Conservation (phyloP, 1,140 invertebrate genomes). For the Dolichoris vasculosae region DNA sequence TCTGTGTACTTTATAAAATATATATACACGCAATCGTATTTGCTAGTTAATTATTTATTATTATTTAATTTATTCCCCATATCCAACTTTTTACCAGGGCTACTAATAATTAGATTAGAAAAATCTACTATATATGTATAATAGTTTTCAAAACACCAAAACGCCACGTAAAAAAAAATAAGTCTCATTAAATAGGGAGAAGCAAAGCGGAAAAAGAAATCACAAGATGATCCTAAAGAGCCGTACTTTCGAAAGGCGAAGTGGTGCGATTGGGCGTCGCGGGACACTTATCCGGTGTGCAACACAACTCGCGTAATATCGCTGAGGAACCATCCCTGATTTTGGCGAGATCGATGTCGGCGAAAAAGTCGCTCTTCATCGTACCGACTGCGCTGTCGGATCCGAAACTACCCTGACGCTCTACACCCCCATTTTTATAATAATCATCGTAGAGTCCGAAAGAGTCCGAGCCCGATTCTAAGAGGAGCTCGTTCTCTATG, state of each 20-base stretch:
- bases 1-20: conserved; percentile 8
- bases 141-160: conserved; percentile 34
- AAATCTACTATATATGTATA: background rate
- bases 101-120: conserved; percentile 9
- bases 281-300: conserved; percentile 63
- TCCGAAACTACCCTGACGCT: conserved; percentile 70
- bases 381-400: conserved; percentile 72
- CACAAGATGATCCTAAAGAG: conserved; percentile 60
- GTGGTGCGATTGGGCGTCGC: conserved; percentile 61
- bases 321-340: conserved; percentile 61
- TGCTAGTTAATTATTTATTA: background rate
- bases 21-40: background rate
- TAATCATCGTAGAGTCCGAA: conserved; percentile 57
- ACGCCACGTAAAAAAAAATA: background rate
- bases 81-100: conserved; percentile 18
- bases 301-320: conserved; percentile 64
- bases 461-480: conserved; percentile 25
- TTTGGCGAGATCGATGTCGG: conserved; percentile 69
- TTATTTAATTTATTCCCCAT: background rate
- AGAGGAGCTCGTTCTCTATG: conserved; percentile 34
- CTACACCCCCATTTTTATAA: conserved; percentile 63
- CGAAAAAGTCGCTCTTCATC: conserved; percentile 73
- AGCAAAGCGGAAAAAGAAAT: background rate
- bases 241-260: conserved; percentile 71
- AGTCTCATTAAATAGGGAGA: background rate